Evolutionary conservation across 2,113 vertebrate genomes (phyloP), one percentile per base, ranked within the genome.

Genomic region (Bettongia penicillata): DNA sequence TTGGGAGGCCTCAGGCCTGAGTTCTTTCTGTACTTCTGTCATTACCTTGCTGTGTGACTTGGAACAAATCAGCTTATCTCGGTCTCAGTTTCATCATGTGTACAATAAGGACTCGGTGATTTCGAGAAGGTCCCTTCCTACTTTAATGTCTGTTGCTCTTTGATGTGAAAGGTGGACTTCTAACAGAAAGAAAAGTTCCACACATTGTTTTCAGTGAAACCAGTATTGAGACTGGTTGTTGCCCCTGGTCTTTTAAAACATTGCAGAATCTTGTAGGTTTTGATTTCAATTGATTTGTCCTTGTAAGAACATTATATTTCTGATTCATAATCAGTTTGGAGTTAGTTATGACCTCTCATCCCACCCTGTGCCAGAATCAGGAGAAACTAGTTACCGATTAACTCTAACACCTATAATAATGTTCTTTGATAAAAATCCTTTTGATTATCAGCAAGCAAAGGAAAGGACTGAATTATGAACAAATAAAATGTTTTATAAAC

Each of bases 391-490:
- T 93, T 92, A 94, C 43, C 92, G 4, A 92, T 49, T 91, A 95
- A 95, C 55, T 61, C 10, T 68, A 43, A 8, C 19, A 43, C 37
- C 68, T 22, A 84, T 43, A 19, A 84, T 77, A 77, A n/a, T 0
- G 14, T 89, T 91, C 93, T 95, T 77, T 77, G 50, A 96, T 92
- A 89, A 91, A 94, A 96, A 95, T 37, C 52, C 94, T 53, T 89
- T 84, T 68, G 53, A 92, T 95, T 94, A 48, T 55, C 53, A 52
- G 50, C 93, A 26, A 91, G 31, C 12, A 53, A 28, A 94, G 50
- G 50, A 68, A 94, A 93, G 93, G 23, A 93, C 96, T 8, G 61
- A 51, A 37, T 0, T 89, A 28, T 49, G 37, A 94, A 94, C 51
- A 93, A 92, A 89, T 49, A 23, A 94, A 91, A 50, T 61, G 43